A percentile compares a stretch with the other conserved stretches of the same genome.
Evolutionary conservation across 2,113 vertebrate genomes (phyloP).

Genomic region (Sarotherodon lohbergeri): DNA sequence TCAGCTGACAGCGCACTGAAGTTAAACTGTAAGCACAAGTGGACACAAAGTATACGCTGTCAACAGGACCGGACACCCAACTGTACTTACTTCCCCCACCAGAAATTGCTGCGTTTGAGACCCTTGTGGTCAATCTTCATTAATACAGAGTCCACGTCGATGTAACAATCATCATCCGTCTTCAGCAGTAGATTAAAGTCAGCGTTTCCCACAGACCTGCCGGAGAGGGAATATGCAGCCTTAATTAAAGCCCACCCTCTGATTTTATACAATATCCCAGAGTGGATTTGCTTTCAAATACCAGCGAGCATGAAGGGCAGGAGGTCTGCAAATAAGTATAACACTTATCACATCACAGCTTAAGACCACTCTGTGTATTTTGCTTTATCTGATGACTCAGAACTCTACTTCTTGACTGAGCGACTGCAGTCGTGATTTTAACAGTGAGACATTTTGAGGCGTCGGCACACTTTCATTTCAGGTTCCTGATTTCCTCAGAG

Average conservation of each 20-base stretch:
- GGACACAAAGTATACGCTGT: background rate
- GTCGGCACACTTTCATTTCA: slow-evolving; percentile 52
- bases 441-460: slow-evolving; percentile 29
- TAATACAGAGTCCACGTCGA: slow-evolving; percentile 87
- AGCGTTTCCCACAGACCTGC: slow-evolving; percentile 84
- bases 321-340: background rate
- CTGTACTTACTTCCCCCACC: slow-evolving; percentile 97
- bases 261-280: slow-evolving; percentile 2
- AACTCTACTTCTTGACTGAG: background rate
- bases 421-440: slow-evolving; percentile 14
- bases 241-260: slow-evolving; percentile 47
- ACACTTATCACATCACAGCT: background rate
- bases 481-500: slow-evolving; percentile 58
- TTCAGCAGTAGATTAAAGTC: slow-evolving; percentile 90
- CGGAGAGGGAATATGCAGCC: slow-evolving; percentile 25
- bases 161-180: slow-evolving; percentile 96
- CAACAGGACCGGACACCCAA: background rate
- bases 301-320: background rate
- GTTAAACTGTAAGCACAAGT: background rate
- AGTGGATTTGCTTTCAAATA: slow-evolving; percentile 39
- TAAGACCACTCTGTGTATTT: background rate
- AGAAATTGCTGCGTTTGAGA: slow-evolving; percentile 82
- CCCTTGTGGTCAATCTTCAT: slow-evolving; percentile 81
- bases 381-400: slow-evolving; percentile 18
- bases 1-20: background rate